These are phyloP conservation scores for Camelus dromedarius DNA, from an alignment of 2,113 vertebrate species.

Conservation along the genomic window DNA sequence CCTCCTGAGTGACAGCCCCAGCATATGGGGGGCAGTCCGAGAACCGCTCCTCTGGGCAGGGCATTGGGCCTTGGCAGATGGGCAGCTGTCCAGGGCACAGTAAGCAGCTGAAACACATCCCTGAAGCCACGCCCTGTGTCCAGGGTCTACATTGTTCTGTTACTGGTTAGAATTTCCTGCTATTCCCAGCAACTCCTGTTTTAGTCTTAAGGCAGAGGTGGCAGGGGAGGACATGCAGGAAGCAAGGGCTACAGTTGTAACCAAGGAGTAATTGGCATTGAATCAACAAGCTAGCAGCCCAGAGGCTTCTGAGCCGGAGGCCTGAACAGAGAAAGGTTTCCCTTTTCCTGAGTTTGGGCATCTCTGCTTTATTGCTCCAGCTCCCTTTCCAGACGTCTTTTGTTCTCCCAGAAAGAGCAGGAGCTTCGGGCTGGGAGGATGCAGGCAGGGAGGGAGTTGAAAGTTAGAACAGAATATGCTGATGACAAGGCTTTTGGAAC, in stretches of 20 bases:
- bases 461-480: not conserved
- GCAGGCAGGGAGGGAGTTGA: not conserved
- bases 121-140: not conserved
- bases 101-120: not conserved
- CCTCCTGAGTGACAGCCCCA: conserved; percentile 50
- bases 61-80: conserved; percentile 43
- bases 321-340: not conserved
- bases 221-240: not conserved
- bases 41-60: not conserved
- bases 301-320: not conserved
- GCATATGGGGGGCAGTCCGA: conserved; percentile 36
- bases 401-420: not conserved
- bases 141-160: not conserved
- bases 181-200: not conserved
- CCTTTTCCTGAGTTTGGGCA: not conserved
- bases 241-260: not conserved
- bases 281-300: not conserved
- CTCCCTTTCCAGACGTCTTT: not conserved
- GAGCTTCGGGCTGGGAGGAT: not conserved
- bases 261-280: not conserved
- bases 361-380: not conserved
- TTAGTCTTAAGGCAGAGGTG: not conserved
- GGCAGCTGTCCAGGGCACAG: conserved; percentile 3
- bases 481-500: not conserved
- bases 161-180: not conserved